These are phyloP conservation scores for Drepana falcataria DNA, from an alignment of 2,888 invertebrate species.

Conservation along the genomic window DNA sequence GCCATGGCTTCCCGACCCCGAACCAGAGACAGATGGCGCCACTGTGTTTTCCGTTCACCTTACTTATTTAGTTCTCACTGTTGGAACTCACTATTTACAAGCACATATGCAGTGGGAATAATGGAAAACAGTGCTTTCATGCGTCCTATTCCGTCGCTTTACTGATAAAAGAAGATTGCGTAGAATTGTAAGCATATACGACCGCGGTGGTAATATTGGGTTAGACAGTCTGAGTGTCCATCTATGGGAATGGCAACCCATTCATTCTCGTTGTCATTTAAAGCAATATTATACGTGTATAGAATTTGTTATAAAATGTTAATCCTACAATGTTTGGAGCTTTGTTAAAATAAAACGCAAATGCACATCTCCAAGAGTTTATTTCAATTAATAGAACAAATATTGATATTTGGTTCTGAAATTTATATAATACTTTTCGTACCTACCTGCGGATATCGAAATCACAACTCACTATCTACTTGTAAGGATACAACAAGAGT, in stretches of 20 bases:
- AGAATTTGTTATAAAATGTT: no score
- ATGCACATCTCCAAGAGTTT: conserved; percentile 43
- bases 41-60: conserved; percentile 9
- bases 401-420: conserved; percentile 60
- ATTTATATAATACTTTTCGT: conserved; percentile 53
- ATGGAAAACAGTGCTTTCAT: no score
- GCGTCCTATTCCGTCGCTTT: no score
- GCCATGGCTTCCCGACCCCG: conserved; percentile 62
- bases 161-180: no score
- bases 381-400: conserved; percentile 42
- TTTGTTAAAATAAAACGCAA: conserved; percentile 31
- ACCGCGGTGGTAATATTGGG: no score
- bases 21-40: conserved; percentile 33
- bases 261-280: no score
- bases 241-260: no score
- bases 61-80: conserved; percentile 5
- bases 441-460: conserved; percentile 18
- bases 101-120: no score
- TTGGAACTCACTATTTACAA: no score
- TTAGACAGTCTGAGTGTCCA: no score
- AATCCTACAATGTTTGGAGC: no score
- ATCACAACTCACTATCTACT: background rate
- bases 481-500: background rate
- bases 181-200: no score
- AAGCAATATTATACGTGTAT: background rate